phyloP scores from a whole-genome alignment of 53 echinoderm and acorn worm genomes.

The Holothuria leucospilota region DNA sequence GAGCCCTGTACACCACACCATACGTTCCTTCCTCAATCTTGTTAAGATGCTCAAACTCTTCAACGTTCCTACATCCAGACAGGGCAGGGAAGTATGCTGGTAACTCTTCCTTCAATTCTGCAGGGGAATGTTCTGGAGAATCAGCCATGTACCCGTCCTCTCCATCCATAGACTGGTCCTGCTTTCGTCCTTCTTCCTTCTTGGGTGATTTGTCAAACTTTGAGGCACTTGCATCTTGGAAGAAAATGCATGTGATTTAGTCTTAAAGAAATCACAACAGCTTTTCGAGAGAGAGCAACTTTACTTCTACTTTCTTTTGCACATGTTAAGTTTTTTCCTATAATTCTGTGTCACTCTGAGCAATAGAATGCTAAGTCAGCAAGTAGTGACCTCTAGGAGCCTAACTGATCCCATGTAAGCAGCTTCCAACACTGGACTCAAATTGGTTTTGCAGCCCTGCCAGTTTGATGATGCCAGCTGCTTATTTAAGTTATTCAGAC shows the following conservation, averaged over 20 bases:
- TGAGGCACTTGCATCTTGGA: constrained; percentile 45
- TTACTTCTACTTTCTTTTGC: too few relatives aligned
- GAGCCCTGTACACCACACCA: constrained; percentile 96
- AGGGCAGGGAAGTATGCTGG: constrained; percentile 93
- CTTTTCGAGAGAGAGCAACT: too few relatives aligned
- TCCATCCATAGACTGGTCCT: background rate
- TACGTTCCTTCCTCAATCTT: constrained; percentile 97
- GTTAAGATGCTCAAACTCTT: constrained; percentile 96
- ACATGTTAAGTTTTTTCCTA: background rate
- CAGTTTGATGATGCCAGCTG: too few relatives aligned
- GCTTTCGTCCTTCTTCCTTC: constrained; percentile 45
- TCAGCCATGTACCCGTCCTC: constrained; percentile 63
- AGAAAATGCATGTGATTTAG: too few relatives aligned
- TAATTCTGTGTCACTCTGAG: too few relatives aligned
- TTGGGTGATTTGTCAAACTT: constrained; percentile 64
- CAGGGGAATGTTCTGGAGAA: constrained; percentile 83
- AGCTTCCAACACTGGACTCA: too few relatives aligned
- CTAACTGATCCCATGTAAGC: too few relatives aligned
- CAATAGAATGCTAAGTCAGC: too few relatives aligned
- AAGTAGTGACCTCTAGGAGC: too few relatives aligned
- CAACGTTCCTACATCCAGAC: constrained; percentile 92
- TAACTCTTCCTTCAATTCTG: constrained; percentile 81
- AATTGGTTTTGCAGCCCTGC: too few relatives aligned
- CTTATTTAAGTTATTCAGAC: too few relatives aligned
- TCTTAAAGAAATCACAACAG: too few relatives aligned